Conservation (phyloP, 2,888 invertebrate genomes). For the Agrilus mali region DNA sequence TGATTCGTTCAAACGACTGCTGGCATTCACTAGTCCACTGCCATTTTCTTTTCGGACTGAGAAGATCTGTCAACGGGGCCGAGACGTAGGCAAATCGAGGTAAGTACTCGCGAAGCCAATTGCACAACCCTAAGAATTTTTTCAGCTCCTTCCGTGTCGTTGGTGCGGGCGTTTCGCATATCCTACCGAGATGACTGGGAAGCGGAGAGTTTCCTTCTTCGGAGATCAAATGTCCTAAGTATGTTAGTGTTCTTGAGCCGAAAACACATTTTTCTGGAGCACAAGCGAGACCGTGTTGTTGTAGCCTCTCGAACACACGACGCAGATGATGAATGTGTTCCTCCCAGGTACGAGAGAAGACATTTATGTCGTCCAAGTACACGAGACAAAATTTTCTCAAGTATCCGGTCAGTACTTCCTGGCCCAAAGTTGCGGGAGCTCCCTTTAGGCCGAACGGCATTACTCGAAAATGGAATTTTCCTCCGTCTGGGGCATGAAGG, state of each 20-base stretch:
- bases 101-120: slow-evolving; percentile 17
- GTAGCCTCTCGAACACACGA: no score
- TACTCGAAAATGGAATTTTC: no score
- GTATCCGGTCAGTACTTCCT: no score
- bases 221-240: slow-evolving; percentile 4
- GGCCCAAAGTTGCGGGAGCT: no score
- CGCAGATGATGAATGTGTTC: background rate
- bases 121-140: slow-evolving; percentile 11
- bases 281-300: no score
- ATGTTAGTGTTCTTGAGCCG: background rate
- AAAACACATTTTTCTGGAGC: no score
- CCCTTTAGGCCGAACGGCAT: no score
- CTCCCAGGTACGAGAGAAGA: no score
- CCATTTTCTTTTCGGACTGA: slow-evolving; percentile 4
- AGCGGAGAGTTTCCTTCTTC: slow-evolving; percentile 1
- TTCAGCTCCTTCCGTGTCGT: slow-evolving; percentile 1
- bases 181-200: slow-evolving; percentile 1
- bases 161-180: background rate
- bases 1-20: slow-evolving; percentile 7
- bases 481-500: no score
- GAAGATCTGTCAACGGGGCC: no score
- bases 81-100: slow-evolving; percentile 11
- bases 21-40: slow-evolving; percentile 7
- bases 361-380: no score
- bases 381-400: no score